Evolutionary conservation across 2,113 vertebrate species (phyloP).

Genomic region (Tetrax tetrax): DNA sequence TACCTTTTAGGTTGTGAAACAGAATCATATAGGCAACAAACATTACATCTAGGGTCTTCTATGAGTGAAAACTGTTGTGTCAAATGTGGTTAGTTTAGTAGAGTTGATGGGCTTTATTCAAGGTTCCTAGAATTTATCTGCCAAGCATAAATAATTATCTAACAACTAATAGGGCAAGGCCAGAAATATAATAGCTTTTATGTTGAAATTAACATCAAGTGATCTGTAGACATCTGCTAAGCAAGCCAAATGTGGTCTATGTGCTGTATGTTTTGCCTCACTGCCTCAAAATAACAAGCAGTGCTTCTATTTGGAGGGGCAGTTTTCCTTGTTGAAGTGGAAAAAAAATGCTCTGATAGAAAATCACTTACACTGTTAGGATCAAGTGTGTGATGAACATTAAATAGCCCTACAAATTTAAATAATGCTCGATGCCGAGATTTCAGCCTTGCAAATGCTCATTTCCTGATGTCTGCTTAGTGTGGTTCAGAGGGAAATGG

Average conservation of each 20-base stretch:
- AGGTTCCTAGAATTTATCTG: constrained; percentile 55
- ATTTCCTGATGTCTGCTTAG: neutral
- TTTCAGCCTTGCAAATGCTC: constrained; percentile 39
- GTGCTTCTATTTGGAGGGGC: constrained; percentile 55
- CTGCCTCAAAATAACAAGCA: constrained; percentile 79
- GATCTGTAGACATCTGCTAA: constrained; percentile 75
- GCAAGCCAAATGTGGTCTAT: constrained; percentile 65
- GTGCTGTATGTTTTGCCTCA: constrained; percentile 73
- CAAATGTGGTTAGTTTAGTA: constrained; percentile 68
- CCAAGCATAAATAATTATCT: constrained; percentile 76
- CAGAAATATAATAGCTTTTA: constrained; percentile 75
- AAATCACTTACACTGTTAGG: constrained; percentile 62
- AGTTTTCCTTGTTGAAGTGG: constrained; percentile 63
- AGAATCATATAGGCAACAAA: constrained; percentile 43
- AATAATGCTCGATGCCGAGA: constrained; percentile 46
- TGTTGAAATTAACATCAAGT: constrained; percentile 74
- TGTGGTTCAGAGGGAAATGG: neutral
- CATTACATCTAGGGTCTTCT: constrained; percentile 1
- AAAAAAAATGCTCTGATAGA: constrained; percentile 44
- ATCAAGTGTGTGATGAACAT: constrained; percentile 56
- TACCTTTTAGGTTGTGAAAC: constrained; percentile 46
- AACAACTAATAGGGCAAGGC: constrained; percentile 72
- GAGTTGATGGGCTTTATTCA: constrained; percentile 59
- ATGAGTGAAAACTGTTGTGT: constrained; percentile 64
- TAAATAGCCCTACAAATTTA: constrained; percentile 72